Conservation (phyloP, 2,113 vertebrate genomes). For the Ictalurus punctatus region DNA sequence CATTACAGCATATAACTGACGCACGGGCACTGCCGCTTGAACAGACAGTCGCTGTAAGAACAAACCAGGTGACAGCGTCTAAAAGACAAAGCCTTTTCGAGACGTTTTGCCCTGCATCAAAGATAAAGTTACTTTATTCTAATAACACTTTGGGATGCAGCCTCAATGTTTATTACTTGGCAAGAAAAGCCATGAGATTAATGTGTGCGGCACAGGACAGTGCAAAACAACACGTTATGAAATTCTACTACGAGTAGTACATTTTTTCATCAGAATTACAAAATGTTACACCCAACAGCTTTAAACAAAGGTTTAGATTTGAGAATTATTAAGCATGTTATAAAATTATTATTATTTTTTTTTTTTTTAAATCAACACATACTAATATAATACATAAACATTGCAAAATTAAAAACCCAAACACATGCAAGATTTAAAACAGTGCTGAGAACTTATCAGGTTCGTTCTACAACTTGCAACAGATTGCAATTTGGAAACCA, state of each 20-base stretch:
- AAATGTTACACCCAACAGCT: not conserved
- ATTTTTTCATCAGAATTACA: not conserved
- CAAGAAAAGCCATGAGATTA: not conserved
- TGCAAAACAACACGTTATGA: not conserved
- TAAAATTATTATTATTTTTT: not conserved
- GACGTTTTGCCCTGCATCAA: not conserved
- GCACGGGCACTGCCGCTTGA: not conserved
- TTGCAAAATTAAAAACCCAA: not conserved
- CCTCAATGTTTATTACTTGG: not conserved
- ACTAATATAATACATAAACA: not conserved
- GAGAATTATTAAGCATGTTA: not conserved
- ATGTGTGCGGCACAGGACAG: not conserved
- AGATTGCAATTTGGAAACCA: not conserved
- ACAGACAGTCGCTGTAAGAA: not conserved
- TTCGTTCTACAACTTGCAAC: not conserved
- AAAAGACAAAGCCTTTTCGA: not conserved
- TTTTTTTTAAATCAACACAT: not conserved
- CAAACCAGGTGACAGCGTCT: not conserved
- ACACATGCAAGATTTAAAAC: not conserved
- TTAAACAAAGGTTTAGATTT: not conserved
- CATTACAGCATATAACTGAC: not conserved
- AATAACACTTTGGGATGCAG: not conserved
- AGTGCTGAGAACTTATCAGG: not conserved
- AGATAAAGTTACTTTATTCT: not conserved
- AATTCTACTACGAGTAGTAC: not conserved